Percentiles rank a stretch among this genome's conserved stretches.
These are phyloP conservation scores for Drosophila ficusphila DNA, from an alignment of 1,140 invertebrate genomes.

Conservation along the genomic window DNA sequence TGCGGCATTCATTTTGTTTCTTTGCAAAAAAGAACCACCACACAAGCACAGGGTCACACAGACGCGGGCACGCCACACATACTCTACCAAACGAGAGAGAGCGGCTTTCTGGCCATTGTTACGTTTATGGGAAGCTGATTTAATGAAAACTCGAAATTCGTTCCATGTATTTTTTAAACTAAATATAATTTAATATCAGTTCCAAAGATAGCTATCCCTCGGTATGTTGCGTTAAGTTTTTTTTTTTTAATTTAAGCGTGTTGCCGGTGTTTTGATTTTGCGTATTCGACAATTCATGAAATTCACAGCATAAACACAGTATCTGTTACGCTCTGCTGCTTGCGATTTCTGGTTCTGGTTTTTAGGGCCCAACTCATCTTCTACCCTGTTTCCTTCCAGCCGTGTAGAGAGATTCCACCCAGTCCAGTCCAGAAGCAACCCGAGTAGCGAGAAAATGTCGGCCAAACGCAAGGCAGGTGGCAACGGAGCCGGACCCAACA, in stretches of 20 bases:
- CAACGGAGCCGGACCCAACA: constrained; percentile 79
- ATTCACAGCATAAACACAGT: background rate
- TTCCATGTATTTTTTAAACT: too few relatives aligned
- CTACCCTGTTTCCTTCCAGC: constrained; percentile 42
- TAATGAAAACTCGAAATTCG: too few relatives aligned
- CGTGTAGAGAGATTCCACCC: constrained; percentile 22
- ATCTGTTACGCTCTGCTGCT: constrained; percentile 59
- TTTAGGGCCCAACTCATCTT: constrained; percentile 16
- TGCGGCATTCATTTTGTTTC: constrained; percentile 79
- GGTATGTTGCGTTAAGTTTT: too few relatives aligned
- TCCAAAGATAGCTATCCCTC: too few relatives aligned
- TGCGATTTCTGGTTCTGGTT: constrained; percentile 50
- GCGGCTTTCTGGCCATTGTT: constrained; percentile 12
- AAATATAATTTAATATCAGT: too few relatives aligned
- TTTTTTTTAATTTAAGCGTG: too few relatives aligned
- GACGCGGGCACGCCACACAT: constrained; percentile 33
- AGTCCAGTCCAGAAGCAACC: constrained; percentile 16
- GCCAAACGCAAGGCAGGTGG: constrained; percentile 82
- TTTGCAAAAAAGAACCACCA: constrained; percentile 77
- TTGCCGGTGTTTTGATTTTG: too few relatives aligned
- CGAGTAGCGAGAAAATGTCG: constrained; percentile 63
- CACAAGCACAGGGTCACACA: constrained; percentile 36
- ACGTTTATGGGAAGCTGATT: background rate
- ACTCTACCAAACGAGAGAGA: constrained; percentile 38
- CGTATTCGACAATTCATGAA: background rate